Percentiles rank a stretch among this genome's conserved stretches.
phyloP scores from a whole-genome alignment of 2,113 vertebrate genomes.

The Actenoides hombroni region DNA sequence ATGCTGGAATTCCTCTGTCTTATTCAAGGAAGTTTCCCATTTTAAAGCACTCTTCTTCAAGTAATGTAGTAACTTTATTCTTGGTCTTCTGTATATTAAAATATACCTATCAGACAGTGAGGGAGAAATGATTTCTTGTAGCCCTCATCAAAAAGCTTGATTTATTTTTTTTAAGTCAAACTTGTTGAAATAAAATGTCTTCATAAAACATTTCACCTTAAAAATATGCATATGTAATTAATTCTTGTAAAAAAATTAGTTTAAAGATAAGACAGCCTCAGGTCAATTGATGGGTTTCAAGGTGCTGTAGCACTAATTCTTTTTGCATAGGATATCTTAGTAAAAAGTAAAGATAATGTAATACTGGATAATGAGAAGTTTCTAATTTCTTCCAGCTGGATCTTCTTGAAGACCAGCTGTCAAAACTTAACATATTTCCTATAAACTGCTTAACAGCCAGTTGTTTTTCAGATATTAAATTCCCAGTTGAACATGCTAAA shows the following conservation, averaged over 20 bases:
- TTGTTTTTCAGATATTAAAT: not conserved
- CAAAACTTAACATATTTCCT: not conserved
- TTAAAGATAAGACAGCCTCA: not conserved
- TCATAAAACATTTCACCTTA: accelerated
- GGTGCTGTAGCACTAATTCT: not conserved
- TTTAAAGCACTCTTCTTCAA: not conserved
- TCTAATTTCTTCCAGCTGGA: not conserved
- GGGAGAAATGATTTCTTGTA: not conserved
- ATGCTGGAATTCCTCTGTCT: not conserved
- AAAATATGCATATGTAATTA: not conserved
- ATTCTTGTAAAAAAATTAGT: not conserved
- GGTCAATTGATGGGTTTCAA: not conserved
- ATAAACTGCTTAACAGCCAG: not conserved
- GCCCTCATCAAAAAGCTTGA: not conserved
- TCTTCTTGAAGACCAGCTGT: not conserved
- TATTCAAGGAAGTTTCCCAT: not conserved
- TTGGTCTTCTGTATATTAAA: not conserved
- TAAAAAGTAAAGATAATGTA: not conserved
- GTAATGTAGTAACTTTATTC: not conserved
- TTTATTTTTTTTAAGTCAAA: not conserved
- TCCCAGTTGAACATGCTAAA: not conserved
- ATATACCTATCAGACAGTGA: not conserved
- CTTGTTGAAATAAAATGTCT: not conserved
- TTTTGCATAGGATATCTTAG: not conserved
- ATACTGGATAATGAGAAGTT: not conserved